Percentiles rank a stretch among this genome's conserved stretches.
phyloP scores from a whole-genome alignment of 2,888 invertebrate species.

The Lamellibrachia columna region DNA sequence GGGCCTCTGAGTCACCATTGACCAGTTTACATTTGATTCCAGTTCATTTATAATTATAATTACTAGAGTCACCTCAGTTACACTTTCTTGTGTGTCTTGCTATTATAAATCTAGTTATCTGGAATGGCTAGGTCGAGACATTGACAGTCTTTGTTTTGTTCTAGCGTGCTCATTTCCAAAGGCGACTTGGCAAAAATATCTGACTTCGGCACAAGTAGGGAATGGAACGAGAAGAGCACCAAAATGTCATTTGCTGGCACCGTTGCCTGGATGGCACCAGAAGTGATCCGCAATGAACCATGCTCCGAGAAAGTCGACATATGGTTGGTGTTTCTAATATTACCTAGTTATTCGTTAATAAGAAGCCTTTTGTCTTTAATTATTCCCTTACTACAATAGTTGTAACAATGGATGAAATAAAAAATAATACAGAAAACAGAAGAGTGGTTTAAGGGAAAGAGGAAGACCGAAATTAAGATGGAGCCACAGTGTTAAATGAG shows the following conservation, averaged over 20 bases:
- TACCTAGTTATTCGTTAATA: background rate
- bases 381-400: background rate
- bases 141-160: background rate
- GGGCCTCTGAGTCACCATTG: background rate
- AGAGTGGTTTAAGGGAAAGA: no score
- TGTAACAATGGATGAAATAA: background rate
- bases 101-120: no score
- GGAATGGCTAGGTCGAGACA: no score
- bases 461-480: no score
- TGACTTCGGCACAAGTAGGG: conserved; percentile 95
- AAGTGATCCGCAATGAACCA: conserved; percentile 94
- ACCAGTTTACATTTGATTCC: background rate
- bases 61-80: no score
- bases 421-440: no score
- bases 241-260: conserved; percentile 99
- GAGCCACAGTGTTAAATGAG: no score
- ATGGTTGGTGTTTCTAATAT: conserved; percentile 73
- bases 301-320: conserved; percentile 98
- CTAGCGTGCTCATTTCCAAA: conserved; percentile 58
- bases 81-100: no score
- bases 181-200: conserved; percentile 84
- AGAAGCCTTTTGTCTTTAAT: background rate
- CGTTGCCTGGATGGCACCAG: conserved; percentile 99
- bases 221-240: conserved; percentile 90
- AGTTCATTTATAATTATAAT: background rate